These are phyloP conservation scores for Poecilia velifera DNA, from an alignment of 2,797 vertebrate genomes.

Conservation along the genomic window DNA sequence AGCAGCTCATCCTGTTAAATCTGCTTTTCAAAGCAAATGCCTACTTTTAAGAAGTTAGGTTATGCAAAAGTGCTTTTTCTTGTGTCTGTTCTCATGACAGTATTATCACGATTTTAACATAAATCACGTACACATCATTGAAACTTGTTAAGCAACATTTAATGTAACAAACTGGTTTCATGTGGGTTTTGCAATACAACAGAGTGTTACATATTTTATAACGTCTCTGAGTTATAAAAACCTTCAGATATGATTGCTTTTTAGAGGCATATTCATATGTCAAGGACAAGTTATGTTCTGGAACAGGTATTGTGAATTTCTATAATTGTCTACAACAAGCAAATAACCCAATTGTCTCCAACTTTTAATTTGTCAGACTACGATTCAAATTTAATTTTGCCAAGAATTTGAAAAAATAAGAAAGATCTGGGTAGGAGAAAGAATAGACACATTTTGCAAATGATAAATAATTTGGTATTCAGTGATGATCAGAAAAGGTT, in stretches of 20 bases:
- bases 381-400: background rate
- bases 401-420: background rate
- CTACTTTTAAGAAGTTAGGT: conserved; percentile 31
- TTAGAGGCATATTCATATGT: background rate
- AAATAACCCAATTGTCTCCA: background rate
- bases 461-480: conserved; percentile 25
- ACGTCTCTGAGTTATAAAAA: background rate
- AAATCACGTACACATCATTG: background rate
- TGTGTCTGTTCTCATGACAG: conserved; percentile 13
- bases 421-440: background rate
- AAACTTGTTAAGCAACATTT: conserved; percentile 15
- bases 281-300: background rate
- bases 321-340: background rate
- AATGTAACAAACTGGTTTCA: conserved; percentile 1
- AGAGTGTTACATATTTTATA: background rate
- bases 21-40: conserved; percentile 16
- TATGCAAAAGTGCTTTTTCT: conserved; percentile 9
- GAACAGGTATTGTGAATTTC: background rate
- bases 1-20: conserved; percentile 12
- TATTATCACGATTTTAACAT: conserved; percentile 23
- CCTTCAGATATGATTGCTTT: background rate
- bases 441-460: background rate
- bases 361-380: background rate
- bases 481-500: conserved; percentile 45
- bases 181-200: background rate